Evolutionary conservation across 2,888 invertebrate species (phyloP), one percentile per base, ranked within the genome.

Genomic region (Phragmatobia fuliginosa): DNA sequence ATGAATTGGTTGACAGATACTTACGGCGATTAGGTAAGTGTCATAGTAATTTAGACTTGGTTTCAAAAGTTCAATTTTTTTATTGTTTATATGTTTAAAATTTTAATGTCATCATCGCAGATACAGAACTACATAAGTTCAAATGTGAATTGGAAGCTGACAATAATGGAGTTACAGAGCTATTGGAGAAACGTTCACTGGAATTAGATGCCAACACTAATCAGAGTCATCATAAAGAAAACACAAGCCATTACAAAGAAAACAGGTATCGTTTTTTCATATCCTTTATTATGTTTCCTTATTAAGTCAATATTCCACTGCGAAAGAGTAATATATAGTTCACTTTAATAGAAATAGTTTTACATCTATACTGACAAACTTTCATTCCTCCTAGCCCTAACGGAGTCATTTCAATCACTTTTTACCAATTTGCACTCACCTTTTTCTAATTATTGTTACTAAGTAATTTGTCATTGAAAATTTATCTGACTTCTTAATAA

Each of bases 111-210:
- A 16, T 31, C 38, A 25, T 58, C 36, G 68, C 87, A 95, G 96
- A 97, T 82, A 97, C 97, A 28, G 99, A 99, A 90, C 93, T 99
- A 66, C 98, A 98, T 82, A 99, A 99, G 91, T 99, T 99, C 92
- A 99, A 99, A 94, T 98, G 99, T 96, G 99, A 99, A 93, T 92
- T 99, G 72, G 99, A 99, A 93, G 99, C 99, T 1, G 99, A 99
- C 91, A 99, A 99, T 95, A 98, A 99, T 83, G 99, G 99, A 5
- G 99, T 99, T 68, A 99, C 99, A 0, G 99, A 99, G 93, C 96
- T 98, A 64, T 92, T 99, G 77, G 99, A 99, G 93, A 98, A 99
- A 92, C 96, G 99, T 60, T 99, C 99, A 0, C 93, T 99, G 66
- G 99, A 99, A 86, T 94, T 99, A 71, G 99, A 99, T 91, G 96